Evolutionary conservation across 2,888 invertebrate species (phyloP).

Genomic region (Yponomeuta sedellus): DNA sequence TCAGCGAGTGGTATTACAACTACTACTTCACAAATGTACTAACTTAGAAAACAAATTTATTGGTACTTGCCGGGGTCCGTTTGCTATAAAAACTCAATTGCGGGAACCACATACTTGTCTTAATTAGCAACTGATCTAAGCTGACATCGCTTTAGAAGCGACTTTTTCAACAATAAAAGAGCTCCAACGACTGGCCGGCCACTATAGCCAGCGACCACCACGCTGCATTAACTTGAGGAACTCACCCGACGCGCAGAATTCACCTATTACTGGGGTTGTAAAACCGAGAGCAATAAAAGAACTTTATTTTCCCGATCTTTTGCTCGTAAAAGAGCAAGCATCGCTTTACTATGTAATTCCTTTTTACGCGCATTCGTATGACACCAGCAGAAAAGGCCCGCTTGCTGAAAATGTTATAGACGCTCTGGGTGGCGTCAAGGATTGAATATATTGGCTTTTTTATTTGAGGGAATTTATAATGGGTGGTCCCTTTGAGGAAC

Average conservation of each 20-base stretch:
- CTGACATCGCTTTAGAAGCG: too few relatives aligned
- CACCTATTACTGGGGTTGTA: slow-evolving; percentile 52
- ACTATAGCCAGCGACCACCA: too few relatives aligned
- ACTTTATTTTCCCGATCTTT: slow-evolving; percentile 61
- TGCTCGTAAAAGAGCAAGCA: slow-evolving; percentile 55
- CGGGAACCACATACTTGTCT: too few relatives aligned
- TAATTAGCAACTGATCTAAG: too few relatives aligned
- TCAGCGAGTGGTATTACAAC: too few relatives aligned
- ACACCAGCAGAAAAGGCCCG: slow-evolving; percentile 14
- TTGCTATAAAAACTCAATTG: too few relatives aligned
- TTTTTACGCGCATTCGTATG: slow-evolving; percentile 21
- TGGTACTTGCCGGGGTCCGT: too few relatives aligned
- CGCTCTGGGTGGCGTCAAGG: neutral
- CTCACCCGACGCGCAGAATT: slow-evolving; percentile 43
- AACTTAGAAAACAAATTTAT: too few relatives aligned
- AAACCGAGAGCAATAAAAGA: slow-evolving; percentile 58
- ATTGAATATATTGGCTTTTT: neutral
- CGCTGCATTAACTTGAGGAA: slow-evolving; percentile 28
- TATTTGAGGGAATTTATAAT: neutral
- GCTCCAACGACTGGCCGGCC: too few relatives aligned
- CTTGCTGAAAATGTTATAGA: slow-evolving; percentile 5
- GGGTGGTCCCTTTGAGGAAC: neutral
- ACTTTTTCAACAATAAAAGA: neutral
- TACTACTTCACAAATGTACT: too few relatives aligned
- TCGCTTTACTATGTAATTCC: slow-evolving; percentile 58